Evolutionary conservation across 2,797 vertebrate species (phyloP), one percentile per base, ranked within the genome.

Genomic region (Anableps anableps): DNA sequence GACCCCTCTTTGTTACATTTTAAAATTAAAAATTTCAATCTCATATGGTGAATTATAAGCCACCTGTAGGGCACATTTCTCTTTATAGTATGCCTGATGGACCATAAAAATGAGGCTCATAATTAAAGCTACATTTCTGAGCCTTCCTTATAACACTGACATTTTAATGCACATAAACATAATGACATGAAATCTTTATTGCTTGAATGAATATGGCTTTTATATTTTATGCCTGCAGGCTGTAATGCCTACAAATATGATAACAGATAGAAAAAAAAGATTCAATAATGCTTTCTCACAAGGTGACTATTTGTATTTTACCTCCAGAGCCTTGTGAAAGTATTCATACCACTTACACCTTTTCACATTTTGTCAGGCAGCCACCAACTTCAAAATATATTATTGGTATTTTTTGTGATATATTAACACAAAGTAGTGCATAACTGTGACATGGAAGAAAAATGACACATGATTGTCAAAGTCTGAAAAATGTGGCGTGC

Each of bases 121-220:
- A 76, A 80, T 85, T 89, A 83, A 82, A 84, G 77, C 51, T 62
- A 83, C 45, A 17, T 71, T 55, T 38, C 19, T 78, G 53, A 72
- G 5, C 48, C n/a, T 36, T 31, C 43, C 48, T 82, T 29, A 77
- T 79, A 51, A 74, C 75, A 13, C n/a, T 86, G 83, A 78, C 81
- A 79, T 82, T 80, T 83, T 74, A 86, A 88, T 53, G 14, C 66
- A 77, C n/a, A 64, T 23, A 81, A 45, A 82, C 48, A 78, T 70
- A 83, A 85, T 66, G 36, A 83, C 83, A 66, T 68, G 71, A 86
- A 80, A 83, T 75, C 43, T 74, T 75, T 62, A 86, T 81, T 75
- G 66, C 77, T 78, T 80, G 48, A 41, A 31, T 23, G 26, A 2
- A 38, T 36, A 34, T 62, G 31, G 68, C 19, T 72, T 75, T 77